Percentiles rank a stretch among this genome's conserved stretches.
These are phyloP conservation scores for Peribatodes rhomboidaria DNA, from an alignment of 2,888 invertebrate genomes.

Conservation along the genomic window DNA sequence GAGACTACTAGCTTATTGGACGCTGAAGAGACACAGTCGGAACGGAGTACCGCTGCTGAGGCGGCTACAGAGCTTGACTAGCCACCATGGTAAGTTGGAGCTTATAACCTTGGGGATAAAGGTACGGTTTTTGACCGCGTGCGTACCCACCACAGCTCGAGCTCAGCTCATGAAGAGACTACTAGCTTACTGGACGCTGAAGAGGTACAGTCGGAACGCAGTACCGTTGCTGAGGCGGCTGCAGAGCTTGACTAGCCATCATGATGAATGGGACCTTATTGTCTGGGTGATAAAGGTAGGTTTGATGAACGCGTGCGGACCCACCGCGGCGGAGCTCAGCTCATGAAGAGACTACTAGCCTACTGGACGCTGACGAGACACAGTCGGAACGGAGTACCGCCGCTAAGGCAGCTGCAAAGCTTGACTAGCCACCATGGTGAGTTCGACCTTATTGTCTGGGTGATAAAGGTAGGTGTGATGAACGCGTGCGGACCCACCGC, in stretches of 20 bases:
- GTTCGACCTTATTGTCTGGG: slow-evolving; percentile 17
- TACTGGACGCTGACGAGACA: slow-evolving; percentile 99
- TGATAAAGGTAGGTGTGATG: no score
- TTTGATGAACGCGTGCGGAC: slow-evolving; percentile 88
- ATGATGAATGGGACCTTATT: slow-evolving; percentile 51
- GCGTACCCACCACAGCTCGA: slow-evolving; percentile 88
- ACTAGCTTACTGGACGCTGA: slow-evolving; percentile 98
- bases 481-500: slow-evolving; percentile 87
- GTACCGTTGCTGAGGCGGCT: slow-evolving; percentile 95
- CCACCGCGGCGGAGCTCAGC: slow-evolving; percentile 91
- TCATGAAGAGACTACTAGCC: slow-evolving; percentile 95
- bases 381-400: slow-evolving; percentile 97
- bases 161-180: slow-evolving; percentile 95
- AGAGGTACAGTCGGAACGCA: slow-evolving; percentile 97
- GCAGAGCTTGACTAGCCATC: slow-evolving; percentile 69
- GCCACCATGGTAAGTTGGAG: slow-evolving; percentile 59
- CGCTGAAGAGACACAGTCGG: slow-evolving; percentile 96
- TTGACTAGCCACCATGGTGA: slow-evolving; percentile 68
- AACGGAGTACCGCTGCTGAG: slow-evolving; percentile 98
- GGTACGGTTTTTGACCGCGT: no score
- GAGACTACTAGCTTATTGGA: slow-evolving; percentile 98
- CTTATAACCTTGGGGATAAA: neutral
- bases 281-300: neutral
- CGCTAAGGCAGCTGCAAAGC: slow-evolving; percentile 89
- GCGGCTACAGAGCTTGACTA: slow-evolving; percentile 80